phyloP scores from a whole-genome alignment of 2,797 vertebrate genomes.

The Podargus strigoides region DNA sequence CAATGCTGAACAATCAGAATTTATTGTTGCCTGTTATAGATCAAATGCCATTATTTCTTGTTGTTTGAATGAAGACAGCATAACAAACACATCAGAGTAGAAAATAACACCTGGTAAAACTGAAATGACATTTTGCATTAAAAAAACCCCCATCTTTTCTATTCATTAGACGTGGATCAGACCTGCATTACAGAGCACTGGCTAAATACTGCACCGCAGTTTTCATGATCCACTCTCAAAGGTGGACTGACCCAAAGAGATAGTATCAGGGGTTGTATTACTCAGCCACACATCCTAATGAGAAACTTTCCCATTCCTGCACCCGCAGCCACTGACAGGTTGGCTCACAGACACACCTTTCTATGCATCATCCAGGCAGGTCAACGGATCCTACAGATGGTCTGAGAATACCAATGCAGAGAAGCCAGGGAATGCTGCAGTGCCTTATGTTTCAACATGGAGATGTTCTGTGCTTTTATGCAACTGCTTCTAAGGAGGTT shows the following conservation, averaged over 20 bases:
- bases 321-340: not conserved
- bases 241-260: not conserved
- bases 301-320: constrained; percentile 31
- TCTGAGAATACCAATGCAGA: not conserved
- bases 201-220: not conserved
- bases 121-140: not conserved
- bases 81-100: not conserved
- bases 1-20: not conserved
- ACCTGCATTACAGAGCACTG: not conserved
- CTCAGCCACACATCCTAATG: constrained; percentile 10
- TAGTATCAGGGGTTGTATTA: not conserved
- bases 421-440: not conserved
- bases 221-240: not conserved
- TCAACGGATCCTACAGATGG: not conserved
- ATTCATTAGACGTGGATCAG: not conserved
- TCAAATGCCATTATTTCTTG: not conserved
- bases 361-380: constrained; percentile 13
- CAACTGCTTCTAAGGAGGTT: constrained; percentile 43
- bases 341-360: constrained; percentile 42
- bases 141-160: not conserved
- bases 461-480: constrained; percentile 33
- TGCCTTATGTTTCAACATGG: not conserved
- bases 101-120: not conserved
- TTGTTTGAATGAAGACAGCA: not conserved
- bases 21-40: not conserved